Percentiles rank a stretch among this genome's conserved stretches.
Conservation (phyloP, 1,140 invertebrate genomes). For the Batillaria attramentaria region DNA sequence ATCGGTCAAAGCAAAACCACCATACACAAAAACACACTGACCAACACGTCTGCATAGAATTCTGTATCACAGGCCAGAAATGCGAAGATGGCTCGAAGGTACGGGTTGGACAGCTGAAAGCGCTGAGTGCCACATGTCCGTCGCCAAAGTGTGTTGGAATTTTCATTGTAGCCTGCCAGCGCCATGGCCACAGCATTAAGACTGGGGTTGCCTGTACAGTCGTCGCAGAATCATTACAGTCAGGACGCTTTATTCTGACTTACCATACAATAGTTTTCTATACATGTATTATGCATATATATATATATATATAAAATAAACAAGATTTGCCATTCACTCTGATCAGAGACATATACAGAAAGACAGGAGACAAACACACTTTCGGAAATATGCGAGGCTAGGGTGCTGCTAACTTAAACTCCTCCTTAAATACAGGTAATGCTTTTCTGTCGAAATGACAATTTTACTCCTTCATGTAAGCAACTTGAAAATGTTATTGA, state of each 20-base stretch:
- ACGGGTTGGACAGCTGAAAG: conserved; percentile 86
- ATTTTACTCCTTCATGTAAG: no score
- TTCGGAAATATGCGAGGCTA: no score
- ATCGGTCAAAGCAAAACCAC: neutral
- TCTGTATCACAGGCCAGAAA: conserved; percentile 89
- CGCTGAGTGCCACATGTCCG: conserved; percentile 83
- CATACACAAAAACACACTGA: conserved; percentile 69
- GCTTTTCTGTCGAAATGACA: no score
- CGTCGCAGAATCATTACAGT: neutral
- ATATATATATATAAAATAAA: no score
- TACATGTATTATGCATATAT: no score
- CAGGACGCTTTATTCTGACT: neutral
- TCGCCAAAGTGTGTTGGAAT: conserved; percentile 86
- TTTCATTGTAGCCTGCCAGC: conserved; percentile 87
- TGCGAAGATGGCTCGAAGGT: conserved; percentile 91
- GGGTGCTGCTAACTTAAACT: no score
- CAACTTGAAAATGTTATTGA: no score
- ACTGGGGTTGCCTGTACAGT: conserved; percentile 51
- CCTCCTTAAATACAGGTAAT: no score
- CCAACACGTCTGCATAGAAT: conserved; percentile 85
- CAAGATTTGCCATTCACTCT: no score
- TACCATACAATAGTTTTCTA: neutral
- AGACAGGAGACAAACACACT: no score
- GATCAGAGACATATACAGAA: no score
- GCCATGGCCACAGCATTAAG: conserved; percentile 86